Percentiles rank a stretch among this genome's conserved stretches.
Evolutionary conservation across 2,113 vertebrate species (phyloP).

Genomic region (Pica pica): DNA sequence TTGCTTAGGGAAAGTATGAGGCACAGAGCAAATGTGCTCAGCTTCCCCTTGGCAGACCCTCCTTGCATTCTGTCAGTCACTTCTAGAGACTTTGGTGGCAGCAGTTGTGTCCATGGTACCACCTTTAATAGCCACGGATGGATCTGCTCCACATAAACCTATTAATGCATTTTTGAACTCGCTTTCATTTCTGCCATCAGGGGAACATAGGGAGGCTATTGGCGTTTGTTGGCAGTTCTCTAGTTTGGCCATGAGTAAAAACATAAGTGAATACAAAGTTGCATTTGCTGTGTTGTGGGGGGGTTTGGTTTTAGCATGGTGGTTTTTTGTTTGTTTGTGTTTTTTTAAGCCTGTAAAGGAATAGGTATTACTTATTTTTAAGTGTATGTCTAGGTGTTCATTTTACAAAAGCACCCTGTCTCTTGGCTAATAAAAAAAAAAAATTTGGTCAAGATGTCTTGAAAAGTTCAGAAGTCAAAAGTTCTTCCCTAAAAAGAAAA

Average conservation of each 20-base stretch:
- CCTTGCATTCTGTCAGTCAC: not conserved
- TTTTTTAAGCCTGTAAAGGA: not conserved
- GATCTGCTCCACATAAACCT: not conserved
- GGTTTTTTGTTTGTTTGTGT: not conserved
- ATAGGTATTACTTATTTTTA: not conserved
- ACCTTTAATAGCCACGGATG: not conserved
- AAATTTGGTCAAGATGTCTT: not conserved
- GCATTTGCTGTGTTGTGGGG: not conserved
- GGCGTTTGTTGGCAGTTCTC: fast-evolving
- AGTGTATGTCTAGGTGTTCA: not conserved
- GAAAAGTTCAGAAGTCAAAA: not conserved
- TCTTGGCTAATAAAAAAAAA: not conserved
- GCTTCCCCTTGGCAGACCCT: not conserved
- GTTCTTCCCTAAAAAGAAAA: not conserved
- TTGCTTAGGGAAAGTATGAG: not conserved
- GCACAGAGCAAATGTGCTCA: not conserved
- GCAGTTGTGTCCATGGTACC: not conserved
- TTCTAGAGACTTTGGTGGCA: not conserved
- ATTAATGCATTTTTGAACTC: not conserved
- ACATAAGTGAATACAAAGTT: not conserved
- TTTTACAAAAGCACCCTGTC: not conserved
- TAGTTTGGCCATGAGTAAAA: not conserved
- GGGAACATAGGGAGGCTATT: fast-evolving
- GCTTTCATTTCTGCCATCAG: not conserved
- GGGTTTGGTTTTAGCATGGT: not conserved